Evolutionary conservation across 1,140 invertebrate species (phyloP), one percentile per base, ranked within the genome.

Genomic region (Drosophila melanica): DNA sequence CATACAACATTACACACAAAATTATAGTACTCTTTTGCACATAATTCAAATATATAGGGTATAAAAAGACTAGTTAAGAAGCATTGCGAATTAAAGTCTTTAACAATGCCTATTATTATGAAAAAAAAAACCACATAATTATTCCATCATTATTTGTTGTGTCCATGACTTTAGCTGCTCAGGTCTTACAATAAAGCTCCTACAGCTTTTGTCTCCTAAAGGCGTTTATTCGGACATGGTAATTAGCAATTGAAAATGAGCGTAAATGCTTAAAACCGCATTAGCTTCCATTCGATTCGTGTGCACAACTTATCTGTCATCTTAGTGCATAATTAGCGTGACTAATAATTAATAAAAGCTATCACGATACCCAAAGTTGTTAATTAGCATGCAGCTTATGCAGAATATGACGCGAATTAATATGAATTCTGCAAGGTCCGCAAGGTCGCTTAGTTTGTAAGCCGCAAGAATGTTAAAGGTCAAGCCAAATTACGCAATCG

Each of bases 401-500:
- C 55, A 60, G 23, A 0, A 33, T 20, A 23, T 10, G 39, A 18
- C 14, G 12, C 2, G 14, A 44, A 47, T 23, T 20, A 30, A 2
- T 44, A 2, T 11, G 16, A 44, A 44, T 68, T 70, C 9, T 18
- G 20, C 18, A 48, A 33, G 8, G 4, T 20, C 16, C 20, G 54
- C 41, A 35, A 64, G 39, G 48, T 7, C 12, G 41, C 6, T 1
- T 6, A 48, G 23, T 53, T 45, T 57, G 37, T 66, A 42, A 23
- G 42, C 37, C 16, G 20, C 11, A 12, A 39, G n/a, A 45, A 41
- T 70, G 48, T 44, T 42, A 79, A 89, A 87, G 76, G 84, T 77
- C 75, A 79, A 23, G 23, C 1, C 20, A 16, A 45, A 79, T 87
- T 82, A 72, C 81, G 81, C 75, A 78, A 79, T 47, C 54, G 30